Conservation (phyloP, 2,113 vertebrate genomes). For the Dasyornis broadbenti region DNA sequence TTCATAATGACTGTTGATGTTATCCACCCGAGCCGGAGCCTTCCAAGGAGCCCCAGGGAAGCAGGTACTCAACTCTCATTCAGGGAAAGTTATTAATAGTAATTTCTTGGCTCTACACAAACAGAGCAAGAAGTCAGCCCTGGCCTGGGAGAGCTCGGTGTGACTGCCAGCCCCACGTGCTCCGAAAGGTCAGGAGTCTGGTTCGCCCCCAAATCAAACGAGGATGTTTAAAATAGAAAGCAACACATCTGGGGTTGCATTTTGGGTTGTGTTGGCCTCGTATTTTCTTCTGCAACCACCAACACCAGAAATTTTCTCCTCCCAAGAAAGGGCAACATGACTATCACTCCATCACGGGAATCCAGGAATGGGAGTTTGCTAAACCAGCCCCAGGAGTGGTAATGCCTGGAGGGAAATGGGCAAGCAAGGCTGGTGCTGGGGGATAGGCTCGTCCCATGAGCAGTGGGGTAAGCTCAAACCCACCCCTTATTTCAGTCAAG, state of each 20-base stretch:
- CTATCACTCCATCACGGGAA: neutral
- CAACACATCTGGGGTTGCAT: neutral
- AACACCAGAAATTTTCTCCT: neutral
- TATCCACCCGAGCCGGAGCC: neutral
- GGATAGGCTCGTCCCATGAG: rapidly evolving
- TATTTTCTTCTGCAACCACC: neutral
- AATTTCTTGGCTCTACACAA: neutral
- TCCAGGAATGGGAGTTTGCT: neutral
- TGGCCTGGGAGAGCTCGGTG: neutral
- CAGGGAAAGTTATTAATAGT: neutral
- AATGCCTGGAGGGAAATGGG: rapidly evolving
- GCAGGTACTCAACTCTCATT: constrained; percentile 4
- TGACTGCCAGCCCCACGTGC: neutral
- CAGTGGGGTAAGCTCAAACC: rapidly evolving
- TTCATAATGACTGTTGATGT: neutral
- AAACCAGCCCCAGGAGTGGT: neutral
- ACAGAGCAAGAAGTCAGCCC: neutral
- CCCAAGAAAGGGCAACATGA: neutral
- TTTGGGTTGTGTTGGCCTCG: neutral
- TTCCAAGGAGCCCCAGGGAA: constrained; percentile 20
- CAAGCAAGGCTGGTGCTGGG: neutral
- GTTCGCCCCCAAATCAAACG: neutral
- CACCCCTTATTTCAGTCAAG: neutral
- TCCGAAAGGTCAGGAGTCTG: neutral
- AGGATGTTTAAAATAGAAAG: neutral